Conservation (phyloP, 2,888 invertebrate species). For the Chironomus riparius region DNA sequence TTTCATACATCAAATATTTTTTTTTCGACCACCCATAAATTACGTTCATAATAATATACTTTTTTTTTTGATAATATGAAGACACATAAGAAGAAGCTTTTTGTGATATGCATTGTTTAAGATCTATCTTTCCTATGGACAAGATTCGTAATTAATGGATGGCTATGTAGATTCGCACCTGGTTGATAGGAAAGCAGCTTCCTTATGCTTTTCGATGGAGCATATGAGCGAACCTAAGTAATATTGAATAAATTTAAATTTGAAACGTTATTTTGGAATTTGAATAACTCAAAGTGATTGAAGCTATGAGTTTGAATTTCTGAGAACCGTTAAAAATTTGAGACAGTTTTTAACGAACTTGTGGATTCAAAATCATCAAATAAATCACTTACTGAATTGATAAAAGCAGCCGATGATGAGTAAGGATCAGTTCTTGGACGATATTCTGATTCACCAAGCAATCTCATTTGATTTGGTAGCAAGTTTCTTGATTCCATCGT, state of each 20-base stretch:
- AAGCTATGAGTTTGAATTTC: too few species aligned
- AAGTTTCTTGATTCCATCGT: constrained; percentile 19
- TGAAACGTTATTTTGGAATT: too few species aligned
- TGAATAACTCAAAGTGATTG: too few species aligned
- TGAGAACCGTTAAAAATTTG: too few species aligned
- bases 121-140: background rate
- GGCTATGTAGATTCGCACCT: constrained; percentile 1
- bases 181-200: constrained; percentile 2
- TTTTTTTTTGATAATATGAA: background rate
- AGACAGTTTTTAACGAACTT: background rate
- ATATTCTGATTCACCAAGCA: constrained; percentile 7
- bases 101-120: background rate
- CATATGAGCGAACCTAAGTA: background rate
- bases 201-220: background rate
- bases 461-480: background rate
- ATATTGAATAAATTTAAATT: too few species aligned
- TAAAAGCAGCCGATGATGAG: constrained; percentile 6
- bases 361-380: background rate
- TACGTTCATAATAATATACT: background rate
- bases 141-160: background rate
- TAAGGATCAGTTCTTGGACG: background rate
- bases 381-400: background rate
- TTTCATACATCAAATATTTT: background rate
- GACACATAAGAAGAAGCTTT: background rate
- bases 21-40: background rate